Evolutionary conservation across 2,797 vertebrate genomes (phyloP).

Genomic region (Sibirionetta formosa): DNA sequence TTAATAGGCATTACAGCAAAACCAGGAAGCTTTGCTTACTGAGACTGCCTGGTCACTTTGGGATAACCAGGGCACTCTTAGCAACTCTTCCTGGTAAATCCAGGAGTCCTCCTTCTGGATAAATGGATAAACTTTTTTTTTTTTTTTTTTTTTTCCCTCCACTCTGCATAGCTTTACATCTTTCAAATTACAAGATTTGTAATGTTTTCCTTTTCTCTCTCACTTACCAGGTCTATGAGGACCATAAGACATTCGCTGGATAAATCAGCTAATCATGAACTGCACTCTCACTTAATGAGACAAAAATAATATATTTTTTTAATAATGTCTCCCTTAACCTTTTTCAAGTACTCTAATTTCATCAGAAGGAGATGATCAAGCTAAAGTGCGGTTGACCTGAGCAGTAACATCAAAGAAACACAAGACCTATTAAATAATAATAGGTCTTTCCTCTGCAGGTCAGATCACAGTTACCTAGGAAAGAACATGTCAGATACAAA

Average conservation of each 20-base stretch:
- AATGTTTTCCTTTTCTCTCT: neutral
- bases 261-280: constrained; percentile 19
- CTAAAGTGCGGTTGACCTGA: neutral
- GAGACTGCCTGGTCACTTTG: neutral
- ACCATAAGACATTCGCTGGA: neutral
- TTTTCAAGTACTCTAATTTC: neutral
- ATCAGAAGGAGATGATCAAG: neutral
- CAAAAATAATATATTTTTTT: neutral
- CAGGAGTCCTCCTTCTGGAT: neutral
- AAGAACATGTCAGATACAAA: neutral
- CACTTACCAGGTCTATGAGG: neutral
- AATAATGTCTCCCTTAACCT: neutral
- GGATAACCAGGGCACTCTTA: neutral
- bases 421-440: neutral
- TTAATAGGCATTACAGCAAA: neutral
- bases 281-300: neutral
- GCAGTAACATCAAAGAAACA: neutral
- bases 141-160: neutral
- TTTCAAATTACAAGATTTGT: neutral
- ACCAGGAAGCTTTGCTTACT: neutral
- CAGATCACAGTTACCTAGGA: neutral
- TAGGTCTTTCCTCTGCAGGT: constrained; percentile 8
- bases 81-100: neutral
- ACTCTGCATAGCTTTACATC: neutral
- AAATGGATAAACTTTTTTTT: neutral